Percentiles rank a stretch among this genome's conserved stretches.
Conservation (phyloP, 53 echinoderm and acorn worm species). For the Echinometra lucunter region DNA sequence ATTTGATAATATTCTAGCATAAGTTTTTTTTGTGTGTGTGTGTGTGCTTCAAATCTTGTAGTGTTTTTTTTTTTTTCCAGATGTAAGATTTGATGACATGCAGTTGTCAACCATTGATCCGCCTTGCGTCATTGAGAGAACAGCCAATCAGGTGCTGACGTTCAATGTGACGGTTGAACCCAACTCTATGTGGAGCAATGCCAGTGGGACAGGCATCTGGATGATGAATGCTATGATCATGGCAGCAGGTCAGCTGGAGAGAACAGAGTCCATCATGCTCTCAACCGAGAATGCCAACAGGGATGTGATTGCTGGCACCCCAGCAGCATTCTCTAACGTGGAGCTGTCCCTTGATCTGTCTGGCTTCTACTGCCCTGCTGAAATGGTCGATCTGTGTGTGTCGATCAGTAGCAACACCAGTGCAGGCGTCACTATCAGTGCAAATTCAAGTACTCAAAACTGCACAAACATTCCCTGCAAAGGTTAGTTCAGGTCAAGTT, state of each 20-base stretch:
- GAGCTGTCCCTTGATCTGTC: conserved; percentile 43
- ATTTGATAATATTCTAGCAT: no score
- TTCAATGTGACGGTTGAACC: conserved; percentile 53
- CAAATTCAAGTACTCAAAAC: background rate
- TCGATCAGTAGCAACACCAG: background rate
- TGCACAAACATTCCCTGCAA: conserved; percentile 42
- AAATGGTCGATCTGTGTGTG: conserved; percentile 40
- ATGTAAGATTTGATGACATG: conserved; percentile 55
- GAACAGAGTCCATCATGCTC: background rate
- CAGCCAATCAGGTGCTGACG: conserved; percentile 22
- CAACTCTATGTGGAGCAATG: conserved; percentile 34
- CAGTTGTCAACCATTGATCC: background rate
- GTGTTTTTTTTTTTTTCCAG: background rate
- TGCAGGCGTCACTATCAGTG: background rate
- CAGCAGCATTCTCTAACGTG: conserved; percentile 9
- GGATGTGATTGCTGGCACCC: background rate
- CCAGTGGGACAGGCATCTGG: conserved; percentile 53
- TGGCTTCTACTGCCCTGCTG: background rate
- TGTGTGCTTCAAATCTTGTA: no score
- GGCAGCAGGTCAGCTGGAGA: background rate
- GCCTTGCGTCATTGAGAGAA: conserved; percentile 51
- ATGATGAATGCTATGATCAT: conserved; percentile 5
- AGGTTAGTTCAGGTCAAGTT: conserved; percentile 44
- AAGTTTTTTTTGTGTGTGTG: no score
- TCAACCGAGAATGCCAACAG: conserved; percentile 50